Evolutionary conservation across 2,888 invertebrate genomes (phyloP), one percentile per base, ranked within the genome.

Genomic region (Conchocele bisecta): DNA sequence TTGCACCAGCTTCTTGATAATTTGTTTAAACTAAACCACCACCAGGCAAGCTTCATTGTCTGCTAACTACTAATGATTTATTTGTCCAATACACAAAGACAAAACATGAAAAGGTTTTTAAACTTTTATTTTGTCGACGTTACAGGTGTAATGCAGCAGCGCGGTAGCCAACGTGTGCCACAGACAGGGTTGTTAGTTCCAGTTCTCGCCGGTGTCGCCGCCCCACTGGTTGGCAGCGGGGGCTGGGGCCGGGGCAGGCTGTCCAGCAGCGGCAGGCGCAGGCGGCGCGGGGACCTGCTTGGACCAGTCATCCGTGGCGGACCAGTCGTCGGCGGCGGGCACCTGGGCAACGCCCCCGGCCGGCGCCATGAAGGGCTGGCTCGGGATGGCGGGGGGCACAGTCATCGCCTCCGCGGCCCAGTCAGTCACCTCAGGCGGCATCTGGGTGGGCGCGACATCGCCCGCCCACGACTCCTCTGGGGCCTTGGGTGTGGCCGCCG

Each of bases 401-500:
- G 75, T 72, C 56, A 83, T 77, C n/a, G 83, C 57, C 50, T 89
- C 88, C 20, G 83, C 73, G 24, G 89, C 88, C 90, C 90, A 90
- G 78, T 90, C 88, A 59, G 81, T 82, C 11, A 88, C 87, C 56
- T 86, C 72, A 50, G 80, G 51, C 31, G 44, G 70, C 24, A 53
- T 64, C 48, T 51, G 71, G 39, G 54, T 63, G 44, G 66, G 54
- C 31, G 77, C 68, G 37, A 75, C 79, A 15, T 69, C 79, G 13
- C 81, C 76, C n/a, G 81, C 76, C 85, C 87, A 85, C 33, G 79
- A 79, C 51, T 86, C 88, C 24, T 77, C 51, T 65, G 73, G 61
- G 37, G 84, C 85, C 63, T 84, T 81, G n/a, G n/a, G n/a, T n/a
- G n/a, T n/a, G 50, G 75, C 76, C 11, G 78, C 81, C 41, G 85